Conservation (phyloP, 2,888 invertebrate genomes). For the Conus canariensis region DNA sequence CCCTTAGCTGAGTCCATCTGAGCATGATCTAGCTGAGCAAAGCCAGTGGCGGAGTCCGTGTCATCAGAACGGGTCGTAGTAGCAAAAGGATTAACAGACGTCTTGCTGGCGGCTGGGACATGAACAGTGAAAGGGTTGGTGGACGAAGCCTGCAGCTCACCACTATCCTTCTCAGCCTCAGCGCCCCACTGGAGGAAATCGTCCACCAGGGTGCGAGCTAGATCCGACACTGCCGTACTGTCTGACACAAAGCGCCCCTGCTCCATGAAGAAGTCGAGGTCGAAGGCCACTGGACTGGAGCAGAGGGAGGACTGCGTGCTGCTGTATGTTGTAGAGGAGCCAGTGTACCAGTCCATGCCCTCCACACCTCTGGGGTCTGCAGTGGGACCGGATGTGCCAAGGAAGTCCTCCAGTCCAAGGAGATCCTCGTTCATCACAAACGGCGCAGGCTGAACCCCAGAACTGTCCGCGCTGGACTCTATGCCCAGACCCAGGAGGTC, state of each 20-base stretch:
- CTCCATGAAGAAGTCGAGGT: constrained; percentile 53
- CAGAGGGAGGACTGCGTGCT: constrained; percentile 64
- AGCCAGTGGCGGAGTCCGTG: constrained; percentile 38
- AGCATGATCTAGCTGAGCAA: neutral
- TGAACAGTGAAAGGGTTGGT: constrained; percentile 46
- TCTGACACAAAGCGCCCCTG: constrained; percentile 51
- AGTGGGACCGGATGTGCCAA: neutral
- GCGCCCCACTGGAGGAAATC: constrained; percentile 66
- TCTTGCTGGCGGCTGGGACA: neutral
- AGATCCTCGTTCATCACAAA: constrained; percentile 17
- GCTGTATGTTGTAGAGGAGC: constrained; percentile 52
- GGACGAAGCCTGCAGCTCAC: constrained; percentile 36
- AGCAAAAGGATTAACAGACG: constrained; percentile 49
- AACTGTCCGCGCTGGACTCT: neutral
- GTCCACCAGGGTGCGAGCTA: constrained; percentile 65
- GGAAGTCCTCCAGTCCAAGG: constrained; percentile 14
- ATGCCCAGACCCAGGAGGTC: constrained; percentile 11
- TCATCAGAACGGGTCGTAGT: constrained; percentile 48
- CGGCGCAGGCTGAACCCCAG: neutral
- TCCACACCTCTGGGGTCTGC: neutral
- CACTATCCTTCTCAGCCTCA: constrained; percentile 38
- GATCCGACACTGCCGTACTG: constrained; percentile 57
- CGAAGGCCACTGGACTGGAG: constrained; percentile 64
- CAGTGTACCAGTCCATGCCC: constrained; percentile 52
- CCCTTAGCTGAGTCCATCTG: neutral